phyloP scores from a whole-genome alignment of 2,888 invertebrate species.

The Ophion obscuratus region DNA sequence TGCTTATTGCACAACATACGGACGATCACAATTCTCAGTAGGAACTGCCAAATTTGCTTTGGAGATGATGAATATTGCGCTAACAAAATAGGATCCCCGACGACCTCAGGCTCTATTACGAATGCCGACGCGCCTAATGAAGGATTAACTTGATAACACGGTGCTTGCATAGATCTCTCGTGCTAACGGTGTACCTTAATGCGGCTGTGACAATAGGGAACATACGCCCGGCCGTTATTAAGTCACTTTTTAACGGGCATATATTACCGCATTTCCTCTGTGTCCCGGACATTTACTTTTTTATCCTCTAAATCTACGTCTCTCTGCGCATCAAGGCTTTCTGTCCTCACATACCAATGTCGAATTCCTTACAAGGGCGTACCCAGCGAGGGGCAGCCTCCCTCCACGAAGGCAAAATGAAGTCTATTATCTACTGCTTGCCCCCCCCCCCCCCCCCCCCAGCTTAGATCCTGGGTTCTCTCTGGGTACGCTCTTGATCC shows the following conservation, averaged over 20 bases:
- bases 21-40: too few relatives aligned
- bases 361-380: too few relatives aligned
- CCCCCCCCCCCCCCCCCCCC: too few relatives aligned
- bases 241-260: neutral
- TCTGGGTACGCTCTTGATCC: too few relatives aligned
- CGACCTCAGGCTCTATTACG: neutral
- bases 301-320: neutral
- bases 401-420: too few relatives aligned
- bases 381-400: too few relatives aligned
- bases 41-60: neutral
- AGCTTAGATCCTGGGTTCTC: too few relatives aligned
- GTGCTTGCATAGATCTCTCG: constrained; percentile 1
- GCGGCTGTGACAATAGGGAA: constrained; percentile 55
- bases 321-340: neutral
- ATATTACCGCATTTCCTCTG: neutral
- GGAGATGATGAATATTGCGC: neutral
- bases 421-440: too few relatives aligned
- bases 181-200: constrained; percentile 8
- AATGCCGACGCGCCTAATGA: neutral
- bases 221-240: constrained; percentile 58
- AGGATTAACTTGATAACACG: neutral
- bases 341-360: too few relatives aligned
- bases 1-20: too few relatives aligned
- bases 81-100: neutral
- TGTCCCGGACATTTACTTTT: neutral